Percentiles rank a stretch among this genome's conserved stretches.
phyloP scores from a whole-genome alignment of 2,113 vertebrate species.

The Hassar affinis region DNA sequence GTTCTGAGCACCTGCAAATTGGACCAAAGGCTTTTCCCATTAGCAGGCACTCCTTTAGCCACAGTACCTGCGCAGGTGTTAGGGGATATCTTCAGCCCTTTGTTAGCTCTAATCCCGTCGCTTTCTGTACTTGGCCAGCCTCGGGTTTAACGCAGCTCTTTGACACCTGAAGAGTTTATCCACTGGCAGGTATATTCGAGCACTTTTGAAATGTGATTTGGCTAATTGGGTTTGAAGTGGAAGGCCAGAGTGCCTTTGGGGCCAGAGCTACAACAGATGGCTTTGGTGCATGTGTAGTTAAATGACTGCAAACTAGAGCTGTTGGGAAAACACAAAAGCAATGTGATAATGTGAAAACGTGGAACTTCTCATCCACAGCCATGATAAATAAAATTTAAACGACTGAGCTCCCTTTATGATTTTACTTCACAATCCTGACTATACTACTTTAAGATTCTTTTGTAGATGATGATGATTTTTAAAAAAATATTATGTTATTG shows the following conservation, averaged over 20 bases:
- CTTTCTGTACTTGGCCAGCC: slow-evolving; percentile 57
- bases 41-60: slow-evolving; percentile 60
- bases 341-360: background rate
- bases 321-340: background rate
- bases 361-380: too few species aligned
- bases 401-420: background rate
- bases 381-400: background rate
- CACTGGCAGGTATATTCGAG: slow-evolving; percentile 65
- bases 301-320: slow-evolving; percentile 15
- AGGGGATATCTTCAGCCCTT: slow-evolving; percentile 68
- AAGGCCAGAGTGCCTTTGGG: slow-evolving; percentile 59
- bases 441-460: background rate
- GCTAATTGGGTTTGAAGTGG: slow-evolving; percentile 78
- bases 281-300: background rate
- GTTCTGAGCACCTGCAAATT: slow-evolving; percentile 70
- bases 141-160: slow-evolving; percentile 60
- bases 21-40: slow-evolving; percentile 62
- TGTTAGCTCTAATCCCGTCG: slow-evolving; percentile 73
- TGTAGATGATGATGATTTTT: too few species aligned
- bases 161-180: slow-evolving; percentile 67
- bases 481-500: too few species aligned
- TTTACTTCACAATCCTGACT: background rate
- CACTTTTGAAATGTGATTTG: slow-evolving; percentile 76
- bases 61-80: slow-evolving; percentile 67
- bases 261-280: slow-evolving; percentile 45